phyloP scores from a whole-genome alignment of 2,888 invertebrate species.

The Nemotelus nigrinus region DNA sequence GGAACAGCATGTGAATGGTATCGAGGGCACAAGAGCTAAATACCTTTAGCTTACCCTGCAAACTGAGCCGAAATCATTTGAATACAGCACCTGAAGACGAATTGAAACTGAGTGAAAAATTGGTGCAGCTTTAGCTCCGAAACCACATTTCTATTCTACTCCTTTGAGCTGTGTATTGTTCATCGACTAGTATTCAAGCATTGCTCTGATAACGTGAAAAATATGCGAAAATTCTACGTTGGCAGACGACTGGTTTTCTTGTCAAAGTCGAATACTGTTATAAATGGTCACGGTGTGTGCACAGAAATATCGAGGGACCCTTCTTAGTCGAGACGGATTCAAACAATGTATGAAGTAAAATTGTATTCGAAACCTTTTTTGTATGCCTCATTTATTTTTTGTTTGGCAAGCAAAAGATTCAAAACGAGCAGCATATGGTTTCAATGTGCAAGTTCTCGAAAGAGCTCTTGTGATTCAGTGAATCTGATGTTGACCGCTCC shows the following conservation, averaged over 20 bases:
- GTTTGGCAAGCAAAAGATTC: too few relatives aligned
- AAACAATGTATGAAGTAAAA: neutral
- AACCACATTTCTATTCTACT: slow-evolving; percentile 10
- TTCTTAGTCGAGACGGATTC: neutral
- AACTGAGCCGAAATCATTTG: slow-evolving; percentile 19
- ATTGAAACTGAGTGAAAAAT: slow-evolving; percentile 28
- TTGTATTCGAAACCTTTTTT: neutral
- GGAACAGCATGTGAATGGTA: too few relatives aligned
- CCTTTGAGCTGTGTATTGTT: neutral
- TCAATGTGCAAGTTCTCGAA: too few relatives aligned
- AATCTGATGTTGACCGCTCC: too few relatives aligned
- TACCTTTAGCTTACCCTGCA: neutral
- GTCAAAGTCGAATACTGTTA: neutral
- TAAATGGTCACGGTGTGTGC: too few relatives aligned
- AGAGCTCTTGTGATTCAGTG: too few relatives aligned
- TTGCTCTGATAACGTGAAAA: slow-evolving; percentile 15
- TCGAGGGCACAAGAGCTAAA: too few relatives aligned
- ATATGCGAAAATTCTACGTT: slow-evolving; percentile 12
- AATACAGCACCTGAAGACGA: slow-evolving; percentile 15
- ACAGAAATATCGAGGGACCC: too few relatives aligned
- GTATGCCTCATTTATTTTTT: too few relatives aligned
- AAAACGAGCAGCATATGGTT: too few relatives aligned
- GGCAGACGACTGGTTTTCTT: slow-evolving; percentile 13
- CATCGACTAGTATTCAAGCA: neutral
- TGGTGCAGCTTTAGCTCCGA: slow-evolving; percentile 13